phyloP scores from a whole-genome alignment of 2,113 vertebrate species.

The Desmodus rotundus region DNA sequence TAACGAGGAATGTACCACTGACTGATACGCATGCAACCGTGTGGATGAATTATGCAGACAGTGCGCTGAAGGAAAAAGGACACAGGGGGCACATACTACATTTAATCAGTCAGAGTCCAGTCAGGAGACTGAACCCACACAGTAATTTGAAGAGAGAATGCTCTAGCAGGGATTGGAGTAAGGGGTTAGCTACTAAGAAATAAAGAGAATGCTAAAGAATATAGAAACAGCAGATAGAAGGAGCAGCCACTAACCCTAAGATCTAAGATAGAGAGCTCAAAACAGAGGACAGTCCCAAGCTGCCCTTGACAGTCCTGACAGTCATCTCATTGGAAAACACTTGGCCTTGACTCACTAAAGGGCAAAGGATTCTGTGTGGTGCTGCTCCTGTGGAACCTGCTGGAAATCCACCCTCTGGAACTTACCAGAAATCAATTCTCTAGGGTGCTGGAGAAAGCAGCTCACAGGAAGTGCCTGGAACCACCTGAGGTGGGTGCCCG shows the following conservation, averaged over 20 bases:
- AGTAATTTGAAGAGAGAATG: background rate
- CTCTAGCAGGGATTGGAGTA: background rate
- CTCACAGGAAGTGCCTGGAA: background rate
- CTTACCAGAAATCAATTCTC: background rate
- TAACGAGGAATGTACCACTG: background rate
- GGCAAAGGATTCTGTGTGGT: background rate
- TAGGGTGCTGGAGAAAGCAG: background rate
- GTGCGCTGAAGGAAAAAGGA: background rate
- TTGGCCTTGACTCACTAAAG: background rate
- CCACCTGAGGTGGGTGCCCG: background rate
- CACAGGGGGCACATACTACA: accelerated
- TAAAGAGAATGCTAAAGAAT: background rate
- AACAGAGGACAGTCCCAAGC: background rate
- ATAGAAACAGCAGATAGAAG: background rate
- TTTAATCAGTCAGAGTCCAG: background rate
- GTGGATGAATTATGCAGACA: background rate
- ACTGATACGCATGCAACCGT: background rate
- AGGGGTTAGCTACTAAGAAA: background rate
- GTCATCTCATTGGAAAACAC: background rate
- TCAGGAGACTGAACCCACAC: background rate
- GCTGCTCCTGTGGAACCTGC: background rate
- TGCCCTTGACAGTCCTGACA: background rate
- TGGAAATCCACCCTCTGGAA: background rate
- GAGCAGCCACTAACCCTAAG: background rate
- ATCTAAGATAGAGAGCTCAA: background rate